Evolutionary conservation across 1,140 invertebrate genomes (phyloP).

Genomic region (Eriocheir sinensis): DNA sequence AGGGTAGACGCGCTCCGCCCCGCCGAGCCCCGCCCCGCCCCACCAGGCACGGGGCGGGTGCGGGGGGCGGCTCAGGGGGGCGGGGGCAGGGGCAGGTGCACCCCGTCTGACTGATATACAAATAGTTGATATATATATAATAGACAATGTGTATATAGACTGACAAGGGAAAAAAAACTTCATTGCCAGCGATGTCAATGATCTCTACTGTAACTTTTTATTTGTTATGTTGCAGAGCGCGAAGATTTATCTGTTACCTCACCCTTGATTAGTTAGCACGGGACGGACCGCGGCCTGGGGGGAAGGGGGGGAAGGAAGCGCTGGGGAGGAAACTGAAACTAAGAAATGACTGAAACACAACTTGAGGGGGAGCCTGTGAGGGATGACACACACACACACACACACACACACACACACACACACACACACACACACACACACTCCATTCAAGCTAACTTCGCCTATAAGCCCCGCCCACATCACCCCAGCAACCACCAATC

Average conservation of each 20-base stretch:
- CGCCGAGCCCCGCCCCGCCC: background rate
- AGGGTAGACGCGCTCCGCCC: conserved; percentile 52
- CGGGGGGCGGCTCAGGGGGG: background rate
- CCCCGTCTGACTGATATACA: conserved; percentile 44
- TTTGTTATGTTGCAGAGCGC: conserved; percentile 72
- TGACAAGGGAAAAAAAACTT: conserved; percentile 18
- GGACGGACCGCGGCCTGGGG: conserved; percentile 9
- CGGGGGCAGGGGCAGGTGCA: background rate
- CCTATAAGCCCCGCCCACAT: background rate
- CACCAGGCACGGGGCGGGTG: background rate
- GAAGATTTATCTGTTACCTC: conserved; percentile 71
- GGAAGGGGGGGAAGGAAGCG: background rate
- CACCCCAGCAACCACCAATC: too few relatives aligned
- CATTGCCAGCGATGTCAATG: conserved; percentile 70
- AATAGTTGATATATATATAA: conserved; percentile 32
- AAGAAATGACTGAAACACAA: too few relatives aligned
- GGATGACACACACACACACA: background rate
- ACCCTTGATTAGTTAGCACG: conserved; percentile 66
- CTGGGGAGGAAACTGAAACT: too few relatives aligned
- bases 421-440: conserved; percentile 33
- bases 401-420: background rate
- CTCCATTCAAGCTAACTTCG: background rate
- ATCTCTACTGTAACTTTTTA: conserved; percentile 66
- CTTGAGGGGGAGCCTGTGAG: background rate
- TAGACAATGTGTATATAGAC: conserved; percentile 41